A percentile compares a stretch with the other conserved stretches of the same genome.
Conservation (phyloP, 2,888 invertebrate species). For the Drosophila neoperkinsi region DNA sequence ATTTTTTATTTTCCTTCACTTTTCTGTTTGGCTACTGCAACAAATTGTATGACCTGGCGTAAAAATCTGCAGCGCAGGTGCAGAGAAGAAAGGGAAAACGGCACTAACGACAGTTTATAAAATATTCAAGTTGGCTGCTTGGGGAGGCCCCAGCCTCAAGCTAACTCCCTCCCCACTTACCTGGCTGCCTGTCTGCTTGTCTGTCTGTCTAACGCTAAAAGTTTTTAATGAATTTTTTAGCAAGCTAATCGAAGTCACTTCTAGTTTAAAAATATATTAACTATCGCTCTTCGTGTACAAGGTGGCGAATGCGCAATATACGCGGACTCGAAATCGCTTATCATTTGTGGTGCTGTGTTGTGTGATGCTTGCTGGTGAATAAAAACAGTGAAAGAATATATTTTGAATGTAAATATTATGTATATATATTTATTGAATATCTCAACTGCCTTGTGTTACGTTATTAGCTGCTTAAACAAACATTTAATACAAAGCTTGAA, state of each 20-base stretch:
- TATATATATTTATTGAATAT: not conserved
- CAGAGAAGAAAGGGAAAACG: slow-evolving; percentile 1
- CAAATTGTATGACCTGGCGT: slow-evolving; percentile 70
- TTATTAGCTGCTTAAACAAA: not conserved
- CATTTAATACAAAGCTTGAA: not conserved
- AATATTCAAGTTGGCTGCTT: slow-evolving; percentile 70
- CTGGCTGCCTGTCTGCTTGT: not conserved
- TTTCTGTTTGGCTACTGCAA: slow-evolving; percentile 52
- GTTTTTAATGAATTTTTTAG: slow-evolving; percentile 79
- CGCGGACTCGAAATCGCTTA: slow-evolving; percentile 1
- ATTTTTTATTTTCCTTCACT: slow-evolving; percentile 29
- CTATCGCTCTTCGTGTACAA: slow-evolving; percentile 36
- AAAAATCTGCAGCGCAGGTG: slow-evolving; percentile 5
- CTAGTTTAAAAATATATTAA: slow-evolving; percentile 72
- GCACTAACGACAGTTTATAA: slow-evolving; percentile 77
- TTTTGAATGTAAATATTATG: not conserved
- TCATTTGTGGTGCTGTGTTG: slow-evolving; percentile 6
- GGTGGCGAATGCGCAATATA: slow-evolving; percentile 56
- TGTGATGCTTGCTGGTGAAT: not conserved
- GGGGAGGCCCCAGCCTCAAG: slow-evolving; percentile 12
- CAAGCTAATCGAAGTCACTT: slow-evolving; percentile 77
- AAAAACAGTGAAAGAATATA: not conserved
- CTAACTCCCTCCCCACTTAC: not conserved
- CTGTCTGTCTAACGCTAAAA: slow-evolving; percentile 56
- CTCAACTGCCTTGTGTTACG: not conserved